These are phyloP conservation scores for Drosophila kuntzei DNA, from an alignment of 2,888 invertebrate species.

Conservation along the genomic window DNA sequence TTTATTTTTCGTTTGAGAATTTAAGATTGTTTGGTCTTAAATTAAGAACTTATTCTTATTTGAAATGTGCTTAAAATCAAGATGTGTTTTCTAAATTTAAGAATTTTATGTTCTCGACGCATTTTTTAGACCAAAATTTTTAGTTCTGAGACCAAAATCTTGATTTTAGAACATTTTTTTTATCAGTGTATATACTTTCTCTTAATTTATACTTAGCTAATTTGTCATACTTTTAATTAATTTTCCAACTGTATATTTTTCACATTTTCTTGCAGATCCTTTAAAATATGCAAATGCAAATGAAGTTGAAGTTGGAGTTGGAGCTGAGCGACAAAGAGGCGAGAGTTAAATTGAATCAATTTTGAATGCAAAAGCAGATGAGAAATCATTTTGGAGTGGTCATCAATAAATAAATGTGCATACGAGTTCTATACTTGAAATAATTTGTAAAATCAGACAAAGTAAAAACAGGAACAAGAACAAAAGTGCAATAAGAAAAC, in stretches of 20 bases:
- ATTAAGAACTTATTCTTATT: too few species aligned
- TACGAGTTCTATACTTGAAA: constrained; percentile 19
- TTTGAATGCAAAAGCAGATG: constrained; percentile 3
- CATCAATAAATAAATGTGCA: constrained; percentile 54
- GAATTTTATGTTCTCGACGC: too few species aligned
- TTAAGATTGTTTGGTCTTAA: too few species aligned
- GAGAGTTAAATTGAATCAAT: constrained; percentile 2
- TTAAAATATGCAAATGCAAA: constrained; percentile 1
- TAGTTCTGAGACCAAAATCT: too few species aligned
- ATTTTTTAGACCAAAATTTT: too few species aligned
- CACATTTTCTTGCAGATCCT: not conserved
- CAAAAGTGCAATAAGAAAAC: constrained; percentile 12
- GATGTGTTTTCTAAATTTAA: too few species aligned
- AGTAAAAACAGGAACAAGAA: not conserved
- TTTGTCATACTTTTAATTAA: not conserved
- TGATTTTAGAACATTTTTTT: too few species aligned
- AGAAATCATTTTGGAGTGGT: constrained; percentile 16
- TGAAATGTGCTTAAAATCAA: too few species aligned
- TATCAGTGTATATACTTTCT: not conserved
- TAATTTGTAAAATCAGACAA: constrained; percentile 16
- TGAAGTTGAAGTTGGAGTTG: constrained; percentile 4
- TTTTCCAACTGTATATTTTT: not conserved
- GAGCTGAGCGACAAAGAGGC: not conserved
- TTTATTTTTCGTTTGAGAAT: too few species aligned
- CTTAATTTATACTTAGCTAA: not conserved